Percentiles rank a stretch among this genome's conserved stretches.
Evolutionary conservation across 2,797 vertebrate genomes (phyloP).

Genomic region (Eptatretus atami): DNA sequence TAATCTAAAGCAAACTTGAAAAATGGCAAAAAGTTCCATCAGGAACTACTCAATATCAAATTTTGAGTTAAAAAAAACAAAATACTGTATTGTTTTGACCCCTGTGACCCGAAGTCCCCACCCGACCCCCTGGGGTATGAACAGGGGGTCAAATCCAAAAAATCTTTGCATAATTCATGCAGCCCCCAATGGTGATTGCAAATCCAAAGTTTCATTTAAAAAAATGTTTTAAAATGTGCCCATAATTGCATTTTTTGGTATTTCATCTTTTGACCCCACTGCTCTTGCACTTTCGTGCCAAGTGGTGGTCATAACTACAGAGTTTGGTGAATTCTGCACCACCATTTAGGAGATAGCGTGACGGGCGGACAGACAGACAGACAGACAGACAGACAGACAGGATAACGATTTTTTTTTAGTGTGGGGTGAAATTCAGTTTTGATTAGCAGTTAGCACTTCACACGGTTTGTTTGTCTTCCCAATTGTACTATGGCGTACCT

Average conservation of each 20-base stretch:
- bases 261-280: background rate
- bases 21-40: too few species aligned
- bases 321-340: too few species aligned
- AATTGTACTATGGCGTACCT: conserved; percentile 18
- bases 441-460: background rate
- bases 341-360: too few species aligned
- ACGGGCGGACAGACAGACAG: too few species aligned
- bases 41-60: too few species aligned
- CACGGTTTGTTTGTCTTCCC: background rate
- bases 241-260: too few species aligned
- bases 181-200: background rate
- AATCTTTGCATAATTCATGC: conserved; percentile 8
- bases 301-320: too few species aligned
- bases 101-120: too few species aligned
- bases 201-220: background rate
- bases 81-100: background rate
- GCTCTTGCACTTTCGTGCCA: background rate
- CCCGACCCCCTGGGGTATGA: too few species aligned
- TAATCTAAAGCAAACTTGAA: too few species aligned
- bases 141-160: background rate
- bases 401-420: background rate
- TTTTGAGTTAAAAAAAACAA: background rate
- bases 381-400: too few species aligned
- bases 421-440: background rate
- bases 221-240: too few species aligned